phyloP scores from a whole-genome alignment of 1,140 invertebrate genomes.

The Eciton burchellii region DNA sequence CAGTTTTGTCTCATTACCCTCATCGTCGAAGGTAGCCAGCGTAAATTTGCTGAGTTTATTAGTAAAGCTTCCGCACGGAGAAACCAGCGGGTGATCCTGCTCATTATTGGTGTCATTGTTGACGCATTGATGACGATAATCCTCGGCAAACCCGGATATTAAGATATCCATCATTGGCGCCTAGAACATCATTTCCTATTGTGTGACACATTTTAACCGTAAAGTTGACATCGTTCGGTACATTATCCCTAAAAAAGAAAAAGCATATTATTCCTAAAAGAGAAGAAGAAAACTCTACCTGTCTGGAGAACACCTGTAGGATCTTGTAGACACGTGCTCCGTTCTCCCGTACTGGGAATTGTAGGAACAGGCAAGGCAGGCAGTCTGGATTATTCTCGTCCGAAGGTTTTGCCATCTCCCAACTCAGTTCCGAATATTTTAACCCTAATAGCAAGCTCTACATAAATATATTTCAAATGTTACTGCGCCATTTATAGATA shows the following conservation, averaged over 20 bases:
- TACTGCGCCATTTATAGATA: constrained; percentile 37
- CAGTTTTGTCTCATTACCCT: constrained; percentile 85
- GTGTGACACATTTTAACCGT: not conserved
- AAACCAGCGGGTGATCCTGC: constrained; percentile 84
- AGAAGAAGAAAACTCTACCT: constrained; percentile 87
- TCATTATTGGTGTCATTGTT: constrained; percentile 77
- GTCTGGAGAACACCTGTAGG: constrained; percentile 94
- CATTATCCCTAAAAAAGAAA: no score
- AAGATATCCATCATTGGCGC: constrained; percentile 96
- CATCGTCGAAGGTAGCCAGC: constrained; percentile 95
- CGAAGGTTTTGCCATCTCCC: constrained; percentile 95
- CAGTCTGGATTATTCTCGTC: constrained; percentile 94
- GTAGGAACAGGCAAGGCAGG: constrained; percentile 94
- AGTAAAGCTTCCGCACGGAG: constrained; percentile 87
- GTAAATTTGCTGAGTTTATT: constrained; percentile 95
- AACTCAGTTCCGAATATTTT: constrained; percentile 94
- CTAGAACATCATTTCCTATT: constrained; percentile 74
- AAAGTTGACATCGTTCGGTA: constrained; percentile 37
- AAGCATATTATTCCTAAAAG: no score
- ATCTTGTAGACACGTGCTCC: constrained; percentile 94
- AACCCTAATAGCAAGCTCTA: constrained; percentile 94
- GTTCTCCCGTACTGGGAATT: constrained; percentile 95
- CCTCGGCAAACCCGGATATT: constrained; percentile 94
- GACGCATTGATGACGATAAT: constrained; percentile 87
- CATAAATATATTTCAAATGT: constrained; percentile 73